Evolutionary conservation across 2,113 vertebrate genomes (phyloP), one percentile per base, ranked within the genome.

Genomic region (Buteo buteo): DNA sequence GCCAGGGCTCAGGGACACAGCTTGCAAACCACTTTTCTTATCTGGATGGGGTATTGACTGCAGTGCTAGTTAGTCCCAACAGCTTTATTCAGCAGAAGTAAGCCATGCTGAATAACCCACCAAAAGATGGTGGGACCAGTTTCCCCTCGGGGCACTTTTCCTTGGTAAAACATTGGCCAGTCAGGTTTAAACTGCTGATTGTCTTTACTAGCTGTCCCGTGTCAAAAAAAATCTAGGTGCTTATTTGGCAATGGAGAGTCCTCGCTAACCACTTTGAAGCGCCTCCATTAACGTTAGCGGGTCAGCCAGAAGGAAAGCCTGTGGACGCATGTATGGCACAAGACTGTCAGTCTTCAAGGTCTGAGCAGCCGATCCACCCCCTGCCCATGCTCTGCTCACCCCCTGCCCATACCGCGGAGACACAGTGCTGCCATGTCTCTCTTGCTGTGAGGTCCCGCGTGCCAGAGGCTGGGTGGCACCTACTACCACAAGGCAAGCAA

Each of bases 271-370:
- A 4, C 29, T 59, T 49, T 3, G 13, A 59, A 84, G 40, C 21
- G 66, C 32, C 40, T 61, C 24, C 4, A 14, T 57, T 32, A 78
- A 13, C 2, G 7, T 26, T 18, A 45, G 65, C 9, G 40, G 36
- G 4, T 55, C 50, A 84, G 28, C 24, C 54, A 45, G 69, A 70
- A 66, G 36, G 36, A 40, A 57, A 72, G 29, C 17, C 32, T 1
- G 1, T 13, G 44, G 59, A 20, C 0, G 3, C 7, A 9, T 3
- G 34, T 16, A 11, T 1, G 12, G 25, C 24, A 32, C 0, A 5
- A 74, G 67, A 19, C 22, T 14, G 13, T 21, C 54, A 55, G 13
- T 24, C 54, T 20, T 55, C 47, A 31, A 0, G 3, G 28, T 34
- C 49, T 29, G 61, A 44, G 28, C 47, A 52, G 71, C 57, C 0